phyloP scores from a whole-genome alignment of 1,140 invertebrate species.

The Coptotermes formosanus region DNA sequence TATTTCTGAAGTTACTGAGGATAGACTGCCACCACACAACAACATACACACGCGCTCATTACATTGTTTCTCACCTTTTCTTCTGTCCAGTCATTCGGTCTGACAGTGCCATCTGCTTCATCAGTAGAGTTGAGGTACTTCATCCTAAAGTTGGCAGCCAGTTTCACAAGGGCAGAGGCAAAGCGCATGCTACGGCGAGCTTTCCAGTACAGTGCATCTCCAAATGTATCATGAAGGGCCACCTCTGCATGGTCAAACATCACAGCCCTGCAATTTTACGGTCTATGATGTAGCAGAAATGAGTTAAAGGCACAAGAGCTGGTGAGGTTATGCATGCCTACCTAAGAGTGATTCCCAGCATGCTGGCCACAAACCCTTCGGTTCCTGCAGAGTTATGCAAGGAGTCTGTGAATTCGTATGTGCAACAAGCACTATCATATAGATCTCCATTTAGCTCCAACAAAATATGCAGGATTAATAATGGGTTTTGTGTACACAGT shows the following conservation, averaged over 20 bases:
- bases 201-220: constrained; percentile 78
- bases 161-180: constrained; percentile 62
- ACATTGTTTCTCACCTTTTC: constrained; percentile 54
- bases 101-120: constrained; percentile 57
- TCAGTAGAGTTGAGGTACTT: constrained; percentile 69
- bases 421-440: no score
- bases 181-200: constrained; percentile 91
- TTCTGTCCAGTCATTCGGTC: constrained; percentile 60
- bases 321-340: no score
- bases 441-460: no score
- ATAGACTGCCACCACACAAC: no score
- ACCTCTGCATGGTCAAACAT: constrained; percentile 88
- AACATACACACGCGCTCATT: background rate
- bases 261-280: constrained; percentile 57
- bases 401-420: no score
- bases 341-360: no score
- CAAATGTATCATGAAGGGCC: constrained; percentile 83
- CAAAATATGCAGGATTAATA: no score
- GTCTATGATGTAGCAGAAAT: constrained; percentile 30
- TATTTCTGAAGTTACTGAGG: no score
- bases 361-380: no score
- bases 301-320: no score
- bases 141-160: constrained; percentile 70
- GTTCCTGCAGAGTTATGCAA: no score
- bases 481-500: no score